Evolutionary conservation across 2,113 vertebrate species (phyloP).

Genomic region (Triplophysa dalaica): DNA sequence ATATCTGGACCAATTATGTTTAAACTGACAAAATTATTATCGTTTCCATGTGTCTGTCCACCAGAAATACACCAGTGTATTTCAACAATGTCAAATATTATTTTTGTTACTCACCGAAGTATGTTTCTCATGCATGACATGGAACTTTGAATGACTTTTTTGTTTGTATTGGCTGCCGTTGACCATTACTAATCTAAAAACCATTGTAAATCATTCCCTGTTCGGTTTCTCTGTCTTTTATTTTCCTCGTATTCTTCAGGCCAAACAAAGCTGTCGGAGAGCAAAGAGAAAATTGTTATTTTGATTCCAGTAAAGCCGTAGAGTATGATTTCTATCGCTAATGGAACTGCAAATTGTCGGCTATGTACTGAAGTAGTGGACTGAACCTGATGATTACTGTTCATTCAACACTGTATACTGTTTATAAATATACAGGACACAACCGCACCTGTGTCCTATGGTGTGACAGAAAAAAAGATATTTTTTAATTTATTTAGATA

Average conservation of each 20-base stretch:
- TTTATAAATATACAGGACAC: too few relatives aligned
- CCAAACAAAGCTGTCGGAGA: slow-evolving; percentile 26
- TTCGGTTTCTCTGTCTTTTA: neutral
- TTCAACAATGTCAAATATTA: neutral
- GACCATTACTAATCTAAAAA: neutral
- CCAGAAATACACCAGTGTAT: neutral
- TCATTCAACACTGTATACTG: too few relatives aligned
- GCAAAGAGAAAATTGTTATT: slow-evolving; percentile 21
- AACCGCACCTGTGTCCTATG: too few relatives aligned
- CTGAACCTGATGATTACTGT: too few relatives aligned
- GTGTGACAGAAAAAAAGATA: too few relatives aligned
- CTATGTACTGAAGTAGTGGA: too few relatives aligned
- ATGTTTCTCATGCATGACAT: slow-evolving; percentile 4
- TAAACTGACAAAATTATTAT: slow-evolving; percentile 28
- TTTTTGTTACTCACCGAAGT: slow-evolving; percentile 29
- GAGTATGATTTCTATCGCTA: neutral
- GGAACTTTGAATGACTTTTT: neutral
- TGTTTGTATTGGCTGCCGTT: neutral
- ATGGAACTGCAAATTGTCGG: neutral
- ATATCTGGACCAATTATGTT: slow-evolving; percentile 17
- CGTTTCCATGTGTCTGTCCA: neutral
- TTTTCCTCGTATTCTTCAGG: slow-evolving; percentile 28
- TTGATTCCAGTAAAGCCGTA: neutral
- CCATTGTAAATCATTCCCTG: neutral
- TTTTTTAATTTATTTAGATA: too few relatives aligned